Conservation (phyloP, 64 coral and sea anemone genomes). For the Dendronephthya gigantea region DNA sequence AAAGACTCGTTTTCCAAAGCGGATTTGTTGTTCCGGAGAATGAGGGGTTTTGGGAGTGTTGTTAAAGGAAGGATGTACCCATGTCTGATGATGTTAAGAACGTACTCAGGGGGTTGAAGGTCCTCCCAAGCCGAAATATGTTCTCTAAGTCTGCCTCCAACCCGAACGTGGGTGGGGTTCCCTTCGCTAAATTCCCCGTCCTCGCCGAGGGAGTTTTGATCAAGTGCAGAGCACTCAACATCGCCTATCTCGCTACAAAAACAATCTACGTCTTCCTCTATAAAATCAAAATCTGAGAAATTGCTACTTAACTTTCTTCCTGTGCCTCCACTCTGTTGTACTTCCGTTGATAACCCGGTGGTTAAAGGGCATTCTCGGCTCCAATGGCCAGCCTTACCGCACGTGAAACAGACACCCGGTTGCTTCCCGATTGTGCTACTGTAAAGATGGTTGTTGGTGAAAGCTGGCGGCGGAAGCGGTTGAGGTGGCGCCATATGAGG, state of each 20-base stretch:
- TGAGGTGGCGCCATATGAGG: not conserved
- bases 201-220: not conserved
- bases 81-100: conserved; percentile 36
- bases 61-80: conserved; percentile 35
- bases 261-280: not conserved
- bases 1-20: conserved; percentile 21
- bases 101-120: conserved; percentile 25
- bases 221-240: not conserved
- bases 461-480: not conserved
- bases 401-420: conserved; percentile 3
- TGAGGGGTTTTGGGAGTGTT: conserved; percentile 14
- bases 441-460: not conserved
- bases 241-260: not conserved
- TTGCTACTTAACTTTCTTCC: conserved; percentile 38
- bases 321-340: not conserved
- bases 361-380: conserved; percentile 22
- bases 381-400: conserved; percentile 9
- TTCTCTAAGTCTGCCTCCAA: conserved; percentile 27
- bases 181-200: conserved; percentile 28
- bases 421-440: not conserved
- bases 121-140: conserved; percentile 28
- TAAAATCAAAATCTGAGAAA: conserved; percentile 21
- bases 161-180: not conserved
- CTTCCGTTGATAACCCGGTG: not conserved
- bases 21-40: conserved; percentile 2